These are phyloP conservation scores for Fulica atra DNA, from an alignment of 2,113 vertebrate genomes.

Conservation along the genomic window DNA sequence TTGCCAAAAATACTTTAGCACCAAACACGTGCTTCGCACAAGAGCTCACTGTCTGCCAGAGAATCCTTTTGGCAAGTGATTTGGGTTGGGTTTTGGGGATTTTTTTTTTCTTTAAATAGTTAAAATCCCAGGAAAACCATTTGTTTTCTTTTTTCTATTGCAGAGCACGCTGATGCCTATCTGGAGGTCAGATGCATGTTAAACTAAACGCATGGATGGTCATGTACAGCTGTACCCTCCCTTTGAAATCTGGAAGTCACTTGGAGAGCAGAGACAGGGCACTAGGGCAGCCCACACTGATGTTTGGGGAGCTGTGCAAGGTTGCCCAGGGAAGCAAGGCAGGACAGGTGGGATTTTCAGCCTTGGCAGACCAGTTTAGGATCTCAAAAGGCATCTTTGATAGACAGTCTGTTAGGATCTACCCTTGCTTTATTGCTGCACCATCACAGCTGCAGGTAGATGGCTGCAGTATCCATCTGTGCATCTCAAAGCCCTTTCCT, in stretches of 20 bases:
- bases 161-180: neutral
- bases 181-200: neutral
- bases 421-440: neutral
- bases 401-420: rapidly evolving
- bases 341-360: neutral
- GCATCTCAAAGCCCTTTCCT: neutral
- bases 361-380: rapidly evolving
- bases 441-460: neutral
- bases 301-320: neutral
- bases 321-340: neutral
- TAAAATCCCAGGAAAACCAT: neutral
- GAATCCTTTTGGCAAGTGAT: neutral
- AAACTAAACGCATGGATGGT: neutral
- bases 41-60: neutral
- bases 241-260: neutral
- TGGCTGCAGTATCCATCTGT: neutral
- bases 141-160: neutral
- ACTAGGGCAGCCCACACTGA: neutral
- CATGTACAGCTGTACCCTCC: neutral
- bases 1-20: constrained; percentile 29
- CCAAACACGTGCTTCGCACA: neutral
- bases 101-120: neutral
- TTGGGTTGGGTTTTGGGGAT: too few relatives aligned
- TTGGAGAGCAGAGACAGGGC: neutral
- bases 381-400: neutral